Evolutionary conservation across 2,113 vertebrate species (phyloP).

Genomic region (Nanorana parkeri): DNA sequence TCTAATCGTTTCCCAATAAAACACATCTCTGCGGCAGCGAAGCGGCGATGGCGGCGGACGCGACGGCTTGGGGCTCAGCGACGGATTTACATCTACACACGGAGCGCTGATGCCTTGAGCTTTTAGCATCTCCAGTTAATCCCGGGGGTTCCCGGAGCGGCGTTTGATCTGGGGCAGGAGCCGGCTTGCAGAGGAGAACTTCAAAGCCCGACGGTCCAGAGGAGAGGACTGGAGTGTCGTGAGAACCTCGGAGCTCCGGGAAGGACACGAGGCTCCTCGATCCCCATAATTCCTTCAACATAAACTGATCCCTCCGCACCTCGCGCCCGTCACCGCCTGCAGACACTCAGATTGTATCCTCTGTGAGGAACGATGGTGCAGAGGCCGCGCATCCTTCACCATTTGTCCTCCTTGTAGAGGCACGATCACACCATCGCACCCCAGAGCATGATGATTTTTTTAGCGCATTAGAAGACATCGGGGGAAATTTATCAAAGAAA

Average conservation of each 20-base stretch:
- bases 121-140: slow-evolving; percentile 31
- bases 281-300: not conserved
- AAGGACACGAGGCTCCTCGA: slow-evolving; percentile 4
- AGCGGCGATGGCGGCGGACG: not conserved
- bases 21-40: not conserved
- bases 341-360: too few relatives aligned
- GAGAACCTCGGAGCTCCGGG: not conserved
- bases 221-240: not conserved
- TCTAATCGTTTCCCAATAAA: slow-evolving; percentile 10
- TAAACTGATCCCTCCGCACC: not conserved
- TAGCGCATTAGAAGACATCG: too few relatives aligned
- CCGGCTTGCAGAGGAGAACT: not conserved
- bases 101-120: slow-evolving; percentile 21
- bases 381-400: too few relatives aligned
- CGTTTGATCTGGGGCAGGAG: slow-evolving; percentile 37
- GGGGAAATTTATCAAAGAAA: too few relatives aligned
- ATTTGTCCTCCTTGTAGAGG: too few relatives aligned
- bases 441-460: too few relatives aligned
- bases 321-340: not conserved
- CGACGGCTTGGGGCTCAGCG: not conserved
- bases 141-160: not conserved
- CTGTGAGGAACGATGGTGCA: too few relatives aligned
- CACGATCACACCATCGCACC: too few relatives aligned
- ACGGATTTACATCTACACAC: slow-evolving; percentile 28
- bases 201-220: slow-evolving; percentile 13